Base-by-base conservation (phyloP, 2,797 vertebrate genomes). In the Danio tinwini region DNA sequence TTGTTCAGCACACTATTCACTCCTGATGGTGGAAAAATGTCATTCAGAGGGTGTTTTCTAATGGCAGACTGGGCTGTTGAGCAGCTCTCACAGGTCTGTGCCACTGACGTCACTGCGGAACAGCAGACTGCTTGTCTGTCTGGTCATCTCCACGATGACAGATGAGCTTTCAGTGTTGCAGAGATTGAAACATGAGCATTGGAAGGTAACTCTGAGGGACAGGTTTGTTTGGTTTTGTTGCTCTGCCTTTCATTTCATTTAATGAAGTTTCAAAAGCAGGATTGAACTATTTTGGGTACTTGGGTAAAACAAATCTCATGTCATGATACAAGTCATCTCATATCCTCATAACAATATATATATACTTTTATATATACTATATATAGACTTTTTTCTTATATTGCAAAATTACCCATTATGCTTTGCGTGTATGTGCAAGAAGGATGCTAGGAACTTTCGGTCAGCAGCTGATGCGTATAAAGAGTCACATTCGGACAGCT, bases 51-150 rank as follows among this genome's bases (percentile, higher is more conserved):
- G 16, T 69, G 37, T 78, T 70, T 70, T 52, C 47, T 72, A 39
- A 53, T 71, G 49, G 37, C n/a, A 55, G 53, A 75, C 62, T 53
- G 14, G 74, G 49, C 19, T 11, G 21, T 64, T 53, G 42, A n/a
- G 52, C 42, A 49, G 39, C 68, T 55, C 77, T 79, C 59, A 55
- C 77, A 72, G 14, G 47, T 79, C 77, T 49, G 52, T 72, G 69
- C 69, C 69, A 73, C 68, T 72, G 68, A 79, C 69, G 77, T 79
- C 77, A 79, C 44, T 14, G 40, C 42, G 68, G 49, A 73, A 79
- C 29, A 63, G 59, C 77, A 72, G 77, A 72, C 68, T 63, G 58
- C 9, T 79, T 71, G 77, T 79, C 68, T 79, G 77, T 79, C 77
- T 79, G 68, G 19, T 29, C 59, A 64, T 79, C 39, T 64, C 8